Conservation (phyloP, 2,113 vertebrate species). For the Macquaria ambigua region DNA sequence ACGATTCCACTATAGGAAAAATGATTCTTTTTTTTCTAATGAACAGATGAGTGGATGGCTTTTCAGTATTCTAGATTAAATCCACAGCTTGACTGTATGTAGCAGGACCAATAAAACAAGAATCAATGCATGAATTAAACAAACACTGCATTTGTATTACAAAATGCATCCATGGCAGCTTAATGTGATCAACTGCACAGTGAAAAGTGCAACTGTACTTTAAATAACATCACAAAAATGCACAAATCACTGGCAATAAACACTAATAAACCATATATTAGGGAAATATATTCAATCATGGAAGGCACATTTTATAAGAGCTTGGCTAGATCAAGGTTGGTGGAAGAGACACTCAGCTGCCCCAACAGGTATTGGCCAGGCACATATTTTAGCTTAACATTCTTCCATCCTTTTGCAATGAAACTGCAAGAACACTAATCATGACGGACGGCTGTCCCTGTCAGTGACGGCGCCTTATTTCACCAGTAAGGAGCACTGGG, state of each 20-base stretch:
- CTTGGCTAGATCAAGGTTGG: constrained; percentile 36
- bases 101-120: neutral
- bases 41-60: constrained; percentile 15
- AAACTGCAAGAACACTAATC: constrained; percentile 49
- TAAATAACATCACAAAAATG: constrained; percentile 1
- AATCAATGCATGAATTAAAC: constrained; percentile 18
- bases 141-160: constrained; percentile 19
- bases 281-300: constrained; percentile 15
- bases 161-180: constrained; percentile 1
- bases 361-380: constrained; percentile 5
- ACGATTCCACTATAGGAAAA: constrained; percentile 29
- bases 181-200: constrained; percentile 18
- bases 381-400: constrained; percentile 47
- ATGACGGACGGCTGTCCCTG: constrained; percentile 49
- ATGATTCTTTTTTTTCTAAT: constrained; percentile 17
- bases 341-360: constrained; percentile 23
- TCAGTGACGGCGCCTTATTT: constrained; percentile 44
- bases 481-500: constrained; percentile 17
- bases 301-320: constrained; percentile 25
- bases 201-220: neutral
- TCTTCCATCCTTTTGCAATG: constrained; percentile 32
- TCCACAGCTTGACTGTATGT: neutral
- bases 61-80: constrained; percentile 43
- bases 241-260: constrained; percentile 8
- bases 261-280: constrained; percentile 25